These are phyloP conservation scores for Oscarella lobularis DNA, from an alignment of 37 sponge, comb jelly and placozoan genomes.

Conservation along the genomic window DNA sequence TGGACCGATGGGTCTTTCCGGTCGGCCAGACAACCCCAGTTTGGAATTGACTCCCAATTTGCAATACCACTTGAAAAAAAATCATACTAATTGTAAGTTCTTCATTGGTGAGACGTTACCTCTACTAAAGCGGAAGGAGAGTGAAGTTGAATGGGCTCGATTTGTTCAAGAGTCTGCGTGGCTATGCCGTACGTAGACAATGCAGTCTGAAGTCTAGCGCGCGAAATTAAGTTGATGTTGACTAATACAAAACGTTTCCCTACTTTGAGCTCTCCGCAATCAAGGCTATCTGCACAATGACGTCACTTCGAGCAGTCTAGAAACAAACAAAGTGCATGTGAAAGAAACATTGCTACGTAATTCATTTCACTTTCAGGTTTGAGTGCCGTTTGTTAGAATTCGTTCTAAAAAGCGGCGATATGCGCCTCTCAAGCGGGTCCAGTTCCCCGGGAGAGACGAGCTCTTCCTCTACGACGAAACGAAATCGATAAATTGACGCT, in stretches of 20 bases:
- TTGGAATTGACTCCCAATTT: constrained; percentile 56
- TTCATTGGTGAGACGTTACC: background rate
- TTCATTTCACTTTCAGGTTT: background rate
- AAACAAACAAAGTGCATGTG: constrained; percentile 11
- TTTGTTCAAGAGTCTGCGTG: constrained; percentile 73
- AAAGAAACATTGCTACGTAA: background rate
- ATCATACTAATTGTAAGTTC: background rate
- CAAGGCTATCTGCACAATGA: constrained; percentile 74
- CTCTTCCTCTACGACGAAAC: constrained; percentile 20
- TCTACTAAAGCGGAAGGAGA: constrained; percentile 18
- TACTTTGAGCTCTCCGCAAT: constrained; percentile 43
- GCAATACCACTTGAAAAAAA: constrained; percentile 17
- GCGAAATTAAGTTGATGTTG: background rate
- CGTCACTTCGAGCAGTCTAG: constrained; percentile 23
- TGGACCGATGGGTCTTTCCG: constrained; percentile 68
- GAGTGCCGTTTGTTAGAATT: constrained; percentile 3
- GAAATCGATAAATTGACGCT: background rate
- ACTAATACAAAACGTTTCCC: background rate
- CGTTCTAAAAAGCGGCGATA: background rate
- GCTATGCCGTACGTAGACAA: constrained; percentile 84
- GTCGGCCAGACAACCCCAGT: constrained; percentile 66
- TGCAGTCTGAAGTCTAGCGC: constrained; percentile 52
- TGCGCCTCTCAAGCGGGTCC: constrained; percentile 57
- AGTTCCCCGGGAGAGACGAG: constrained; percentile 40
- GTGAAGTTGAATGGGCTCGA: constrained; percentile 63